These are phyloP conservation scores for Enteromius anoplus DNA, from an alignment of 2,797 vertebrate species.

Conservation along the genomic window DNA sequence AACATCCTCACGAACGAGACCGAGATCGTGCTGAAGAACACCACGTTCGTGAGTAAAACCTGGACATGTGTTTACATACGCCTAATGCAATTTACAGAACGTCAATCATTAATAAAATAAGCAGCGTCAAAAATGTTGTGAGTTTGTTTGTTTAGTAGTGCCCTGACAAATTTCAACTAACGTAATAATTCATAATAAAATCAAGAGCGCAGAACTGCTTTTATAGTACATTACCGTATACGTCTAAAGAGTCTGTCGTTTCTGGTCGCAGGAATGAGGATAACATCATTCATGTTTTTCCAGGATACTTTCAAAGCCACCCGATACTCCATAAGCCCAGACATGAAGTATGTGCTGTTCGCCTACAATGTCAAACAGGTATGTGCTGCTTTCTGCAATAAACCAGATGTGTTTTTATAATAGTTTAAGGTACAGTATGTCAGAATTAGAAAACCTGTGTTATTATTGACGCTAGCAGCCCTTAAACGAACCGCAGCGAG, in stretches of 20 bases:
- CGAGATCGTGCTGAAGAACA: constrained; percentile 87
- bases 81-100: neutral
- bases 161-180: too few relatives aligned
- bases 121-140: too few relatives aligned
- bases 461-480: neutral
- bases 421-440: neutral
- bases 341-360: constrained; percentile 93
- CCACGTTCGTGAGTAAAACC: constrained; percentile 90
- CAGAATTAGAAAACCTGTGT: neutral
- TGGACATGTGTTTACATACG: neutral
- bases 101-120: neutral
- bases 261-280: neutral
- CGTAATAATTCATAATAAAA: neutral
- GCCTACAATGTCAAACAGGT: constrained; percentile 96
- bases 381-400: constrained; percentile 33
- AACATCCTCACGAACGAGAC: constrained; percentile 90
- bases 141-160: too few relatives aligned
- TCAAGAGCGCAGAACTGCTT: neutral
- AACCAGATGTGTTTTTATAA: neutral
- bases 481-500: neutral
- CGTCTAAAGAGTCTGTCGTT: neutral
- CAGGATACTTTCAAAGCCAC: constrained; percentile 95
- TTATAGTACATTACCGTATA: neutral
- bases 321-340: constrained; percentile 92
- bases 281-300: constrained; percentile 1